Base-by-base conservation (phyloP, 2,888 invertebrate genomes). In the Galerucella pusilla region DNA sequence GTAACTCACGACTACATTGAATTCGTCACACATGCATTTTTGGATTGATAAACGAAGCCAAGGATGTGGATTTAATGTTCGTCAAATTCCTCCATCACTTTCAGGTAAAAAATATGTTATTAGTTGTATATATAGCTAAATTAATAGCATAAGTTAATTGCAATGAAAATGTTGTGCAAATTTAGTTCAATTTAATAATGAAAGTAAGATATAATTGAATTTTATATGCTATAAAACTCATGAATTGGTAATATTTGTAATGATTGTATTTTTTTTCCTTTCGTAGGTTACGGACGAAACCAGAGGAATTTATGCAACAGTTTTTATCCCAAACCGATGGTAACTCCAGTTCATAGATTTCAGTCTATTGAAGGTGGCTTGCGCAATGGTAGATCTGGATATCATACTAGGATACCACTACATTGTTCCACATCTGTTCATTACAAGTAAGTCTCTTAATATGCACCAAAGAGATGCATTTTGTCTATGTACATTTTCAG, bases 11-110 rank as follows among this genome's bases (percentile, higher is more conserved):
- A 61, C 35, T 61, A 35, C 7, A 35, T 28, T 61, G 61, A 61
- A 61, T 66, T 63, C 49, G 25, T 71, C 63, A 81, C 85, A 83
- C 85, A 95, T 94, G 94, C 94, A 95, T 94, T 94, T 95, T 90
- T 95, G 94, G 94, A 94, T 94, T 87, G 94, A 94, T 88, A 94
- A 94, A 89, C 93, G 94, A 85, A 92, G 93, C 87, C 93, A 94
- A 88, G 89, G 90, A 90, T 93, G 93, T 89, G 92, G 93, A 83
- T 93, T 93, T 88, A 91, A 90, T 85, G 93, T 93, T 84, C 91
- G 94, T 83, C 90, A 92, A 80, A 91, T 93, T 80, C 92, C 93
- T 79, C 91, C 93, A 73, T 92, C 93, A 59, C 86, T 93, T 80
- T 91, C 92, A 78, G 89, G 91, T 83, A 80, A 57, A 80, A 57